These are phyloP conservation scores for Orchesellides sinensis DNA, from an alignment of 2,888 invertebrate genomes.

Conservation along the genomic window DNA sequence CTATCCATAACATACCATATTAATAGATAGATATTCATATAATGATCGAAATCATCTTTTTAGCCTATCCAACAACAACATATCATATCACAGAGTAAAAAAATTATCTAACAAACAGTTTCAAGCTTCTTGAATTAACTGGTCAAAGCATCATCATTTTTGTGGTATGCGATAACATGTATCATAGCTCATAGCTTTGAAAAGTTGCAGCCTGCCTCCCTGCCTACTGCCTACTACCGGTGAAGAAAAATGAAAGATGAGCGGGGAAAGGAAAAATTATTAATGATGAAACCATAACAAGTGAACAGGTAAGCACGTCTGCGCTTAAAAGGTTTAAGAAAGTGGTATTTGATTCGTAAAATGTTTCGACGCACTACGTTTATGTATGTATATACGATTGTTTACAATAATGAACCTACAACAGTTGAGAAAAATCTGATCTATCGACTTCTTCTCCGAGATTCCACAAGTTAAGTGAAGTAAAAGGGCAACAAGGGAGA, in stretches of 20 bases:
- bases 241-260: constrained; percentile 30
- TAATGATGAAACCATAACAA: constrained; percentile 43
- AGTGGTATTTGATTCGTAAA: not conserved
- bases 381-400: not conserved
- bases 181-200: not conserved
- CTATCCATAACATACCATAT: not conserved
- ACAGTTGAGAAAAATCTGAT: not conserved
- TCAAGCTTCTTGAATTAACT: constrained; percentile 71
- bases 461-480: constrained; percentile 21
- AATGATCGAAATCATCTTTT: not conserved
- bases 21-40: not conserved
- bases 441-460: not conserved
- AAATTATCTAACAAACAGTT: constrained; percentile 53
- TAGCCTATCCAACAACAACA: not conserved
- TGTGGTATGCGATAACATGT: not conserved
- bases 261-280: constrained; percentile 17
- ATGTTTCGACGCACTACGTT: not conserved
- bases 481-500: constrained; percentile 9
- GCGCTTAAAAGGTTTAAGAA: not conserved
- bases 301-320: constrained; percentile 15
- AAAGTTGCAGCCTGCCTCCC: constrained; percentile 8
- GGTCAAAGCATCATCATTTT: constrained; percentile 10
- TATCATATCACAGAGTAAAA: constrained; percentile 18
- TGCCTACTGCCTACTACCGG: no score
- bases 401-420: not conserved